Conservation (phyloP, 2,888 invertebrate genomes). For the Ichneumoninae sp. region DNA sequence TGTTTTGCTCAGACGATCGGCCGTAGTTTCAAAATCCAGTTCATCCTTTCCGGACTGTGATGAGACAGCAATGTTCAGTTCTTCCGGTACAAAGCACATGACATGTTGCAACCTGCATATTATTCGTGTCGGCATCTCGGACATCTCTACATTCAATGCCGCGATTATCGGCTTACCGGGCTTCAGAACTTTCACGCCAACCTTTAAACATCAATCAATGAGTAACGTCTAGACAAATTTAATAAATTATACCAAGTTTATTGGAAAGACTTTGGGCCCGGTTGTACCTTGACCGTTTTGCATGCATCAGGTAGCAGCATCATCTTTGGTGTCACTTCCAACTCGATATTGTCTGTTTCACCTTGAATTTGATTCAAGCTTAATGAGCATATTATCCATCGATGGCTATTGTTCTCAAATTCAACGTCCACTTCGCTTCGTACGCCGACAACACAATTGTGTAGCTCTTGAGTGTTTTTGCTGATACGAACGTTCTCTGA, state of each 20-base stretch:
- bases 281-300: slow-evolving; percentile 76
- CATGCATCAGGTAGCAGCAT: slow-evolving; percentile 78
- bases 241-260: neutral
- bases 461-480: slow-evolving; percentile 78
- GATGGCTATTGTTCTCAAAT: slow-evolving; percentile 78
- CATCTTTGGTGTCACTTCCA: slow-evolving; percentile 75
- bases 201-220: slow-evolving; percentile 67
- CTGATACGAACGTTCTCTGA: slow-evolving; percentile 74
- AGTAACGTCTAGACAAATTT: neutral
- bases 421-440: slow-evolving; percentile 78
- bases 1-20: slow-evolving; percentile 71
- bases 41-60: slow-evolving; percentile 69
- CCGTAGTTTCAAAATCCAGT: slow-evolving; percentile 74
- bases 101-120: slow-evolving; percentile 78
- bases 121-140: slow-evolving; percentile 80
- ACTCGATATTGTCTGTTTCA: slow-evolving; percentile 75
- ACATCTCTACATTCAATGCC: slow-evolving; percentile 74
- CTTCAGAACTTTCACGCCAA: slow-evolving; percentile 76
- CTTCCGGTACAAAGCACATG: slow-evolving; percentile 81
- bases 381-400: slow-evolving; percentile 79
- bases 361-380: slow-evolving; percentile 78
- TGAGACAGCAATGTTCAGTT: slow-evolving; percentile 74
- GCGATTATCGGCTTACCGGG: slow-evolving; percentile 78
- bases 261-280: neutral
- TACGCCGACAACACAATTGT: slow-evolving; percentile 79